Percentiles rank a stretch among this genome's conserved stretches.
Evolutionary conservation across 2,113 vertebrate species (phyloP).

Genomic region (Columba janthina): DNA sequence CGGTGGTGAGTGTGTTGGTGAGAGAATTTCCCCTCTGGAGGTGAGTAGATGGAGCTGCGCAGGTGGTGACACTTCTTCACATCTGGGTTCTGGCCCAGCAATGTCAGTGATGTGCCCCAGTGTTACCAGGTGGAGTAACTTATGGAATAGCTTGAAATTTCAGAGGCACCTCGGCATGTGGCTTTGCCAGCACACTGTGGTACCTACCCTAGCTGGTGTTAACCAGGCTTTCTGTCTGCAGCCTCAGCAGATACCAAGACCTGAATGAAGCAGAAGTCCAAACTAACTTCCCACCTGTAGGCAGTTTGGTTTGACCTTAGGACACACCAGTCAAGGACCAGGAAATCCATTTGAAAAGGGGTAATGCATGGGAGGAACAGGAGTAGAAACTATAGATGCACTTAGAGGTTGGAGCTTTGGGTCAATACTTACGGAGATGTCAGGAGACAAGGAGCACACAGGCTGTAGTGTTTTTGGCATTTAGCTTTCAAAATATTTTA

Average conservation of each 20-base stretch:
- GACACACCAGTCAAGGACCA: neutral
- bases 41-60: neutral
- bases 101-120: neutral
- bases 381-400: neutral
- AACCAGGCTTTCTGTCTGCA: neutral
- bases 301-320: neutral
- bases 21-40: neutral
- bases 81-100: neutral
- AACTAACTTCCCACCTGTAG: neutral
- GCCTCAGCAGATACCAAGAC: neutral
- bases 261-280: neutral
- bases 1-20: accelerated
- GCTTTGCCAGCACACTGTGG: neutral
- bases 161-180: accelerated
- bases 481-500: neutral
- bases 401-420: neutral
- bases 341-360: neutral
- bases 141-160: neutral
- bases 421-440: neutral
- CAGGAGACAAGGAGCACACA: neutral
- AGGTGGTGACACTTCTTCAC: neutral
- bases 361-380: neutral
- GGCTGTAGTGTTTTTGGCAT: neutral
- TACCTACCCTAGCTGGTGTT: neutral
- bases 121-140: neutral